Evolutionary conservation across 2,797 vertebrate genomes (phyloP), one percentile per base, ranked within the genome.

Genomic region (Hafferia zeledoni): DNA sequence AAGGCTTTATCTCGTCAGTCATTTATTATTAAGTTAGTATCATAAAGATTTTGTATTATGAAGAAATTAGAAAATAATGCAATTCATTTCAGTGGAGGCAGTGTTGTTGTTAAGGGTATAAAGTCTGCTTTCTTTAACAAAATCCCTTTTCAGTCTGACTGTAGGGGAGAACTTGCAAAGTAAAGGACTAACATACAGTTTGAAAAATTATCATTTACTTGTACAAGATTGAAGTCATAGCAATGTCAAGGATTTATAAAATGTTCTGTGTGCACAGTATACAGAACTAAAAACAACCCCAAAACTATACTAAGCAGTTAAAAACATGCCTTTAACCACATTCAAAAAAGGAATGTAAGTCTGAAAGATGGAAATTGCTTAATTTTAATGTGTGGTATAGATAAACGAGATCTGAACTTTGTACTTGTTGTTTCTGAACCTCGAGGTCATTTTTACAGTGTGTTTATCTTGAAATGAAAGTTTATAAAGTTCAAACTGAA

Each of bases 341-440:
- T 27, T 57, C 5, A 37, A 6, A 82, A 88, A 41, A 9, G 19
- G 14, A 77, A 81, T 35, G 39, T 83, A 60, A 75, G 63, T 56
- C 44, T 70, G 44, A 60, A 50, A 56, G 50, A 16, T 78, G 19
- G 35, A 77, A 87, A 28, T 75, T 0, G 18, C 27, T 78, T 67
- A 31, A 68, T 92, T 83, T 91, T 10, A 19, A 17, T 30, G 25
- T 4, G 9, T 78, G 23, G 14, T 61, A 18, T 46, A 65, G 47
- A 60, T 91, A 44, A 96, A 92, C 12, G 16, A 67, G 70, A 30
- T n/a, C 33, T 87, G 56, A 79, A 90, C 86, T 93, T 96, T 52
- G 33, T 65, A 14, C 20, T 71, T 77, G 41, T 49, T 65, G 18
- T 44, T 94, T 90, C 39, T 49, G 87, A 88, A 69, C 87, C 91